Evolutionary conservation across 2,888 invertebrate species (phyloP).

Genomic region (Tillus elongatus): DNA sequence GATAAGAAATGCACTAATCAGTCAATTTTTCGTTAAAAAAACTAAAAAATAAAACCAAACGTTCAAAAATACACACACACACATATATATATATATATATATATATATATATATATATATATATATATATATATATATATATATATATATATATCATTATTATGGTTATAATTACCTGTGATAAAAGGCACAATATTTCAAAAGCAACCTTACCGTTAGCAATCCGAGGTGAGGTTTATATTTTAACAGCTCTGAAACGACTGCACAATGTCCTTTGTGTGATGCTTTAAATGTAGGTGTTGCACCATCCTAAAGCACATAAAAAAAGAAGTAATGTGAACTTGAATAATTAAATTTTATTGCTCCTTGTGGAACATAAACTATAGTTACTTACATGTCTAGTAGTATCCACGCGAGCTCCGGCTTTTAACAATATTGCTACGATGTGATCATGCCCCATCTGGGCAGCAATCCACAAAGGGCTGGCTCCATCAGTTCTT

Average conservation of each 20-base stretch:
- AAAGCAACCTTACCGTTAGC: slow-evolving; percentile 58
- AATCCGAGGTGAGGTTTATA: slow-evolving; percentile 73
- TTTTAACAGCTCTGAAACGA: slow-evolving; percentile 74
- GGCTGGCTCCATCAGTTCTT: slow-evolving; percentile 76
- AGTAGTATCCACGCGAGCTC: slow-evolving; percentile 70
- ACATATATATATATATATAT: no score
- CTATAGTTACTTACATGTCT: slow-evolving; percentile 70
- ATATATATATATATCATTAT: no score
- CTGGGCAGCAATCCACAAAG: slow-evolving; percentile 92
- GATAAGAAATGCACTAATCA: no score
- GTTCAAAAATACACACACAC: no score
- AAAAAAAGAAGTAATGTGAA: no score
- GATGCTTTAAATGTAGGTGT: slow-evolving; percentile 91
- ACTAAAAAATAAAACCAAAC: no score
- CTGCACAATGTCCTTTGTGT: slow-evolving; percentile 86
- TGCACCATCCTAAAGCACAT: slow-evolving; percentile 71
- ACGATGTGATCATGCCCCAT: slow-evolving; percentile 85
- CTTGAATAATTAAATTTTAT: no score
- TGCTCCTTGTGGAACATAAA: no score
- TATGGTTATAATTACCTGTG: no score
- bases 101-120: no score
- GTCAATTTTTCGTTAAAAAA: no score
- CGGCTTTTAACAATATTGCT: slow-evolving; percentile 63
- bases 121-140: no score
- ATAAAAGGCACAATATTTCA: not conserved